Evolutionary conservation across 1,140 invertebrate species (phyloP), one percentile per base, ranked within the genome.

Genomic region (Anastrepha obliqua): DNA sequence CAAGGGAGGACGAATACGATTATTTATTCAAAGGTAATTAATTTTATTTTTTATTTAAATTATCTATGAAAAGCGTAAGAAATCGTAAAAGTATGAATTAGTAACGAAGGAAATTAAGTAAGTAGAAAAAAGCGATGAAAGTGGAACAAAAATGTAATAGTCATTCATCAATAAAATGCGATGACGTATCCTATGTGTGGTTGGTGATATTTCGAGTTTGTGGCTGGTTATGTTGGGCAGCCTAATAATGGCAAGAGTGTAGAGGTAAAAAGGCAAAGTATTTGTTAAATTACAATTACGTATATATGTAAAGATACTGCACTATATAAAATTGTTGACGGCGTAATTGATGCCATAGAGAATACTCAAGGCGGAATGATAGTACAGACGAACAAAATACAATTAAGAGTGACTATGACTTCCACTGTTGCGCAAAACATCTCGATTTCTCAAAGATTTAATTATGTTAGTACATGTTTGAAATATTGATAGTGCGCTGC

Each of bases 1-100:
- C 97, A 95, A 98, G 98, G 95, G 98, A 99, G 95, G 98, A 99
- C 95, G 99, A 99, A 95, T 99, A 99, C 95, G 99, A 99, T 95
- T 99, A 99, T 97, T 97, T 99, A 94, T 99, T 99, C 95, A 99
- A 99, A 98, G 99, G 99, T 99, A 96, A 95, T 74, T 88, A 78
- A n/a, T 39, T 62, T 39, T 62, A 6, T 60, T 39, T 62, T 42
- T 86, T 17, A 51, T 60, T 86, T 60, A 62, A 62, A 62, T 51
- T 17, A 78, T 3, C 47, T 47, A n/a, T 6, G n/a, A 3, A 51
- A 47, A 78, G 47, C 17, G 2, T 55, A 58, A 51, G 17, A 81
- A 20, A 55, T 2, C 2, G 44, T 47, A 44, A 78, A 51, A 78
- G 11, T 55, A 55, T 51, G 5, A 78, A 78, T 70, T 44, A 39